These are phyloP conservation scores for Lepilemur ruficaudatus DNA, from an alignment of 2,797 vertebrate species.

Conservation along the genomic window DNA sequence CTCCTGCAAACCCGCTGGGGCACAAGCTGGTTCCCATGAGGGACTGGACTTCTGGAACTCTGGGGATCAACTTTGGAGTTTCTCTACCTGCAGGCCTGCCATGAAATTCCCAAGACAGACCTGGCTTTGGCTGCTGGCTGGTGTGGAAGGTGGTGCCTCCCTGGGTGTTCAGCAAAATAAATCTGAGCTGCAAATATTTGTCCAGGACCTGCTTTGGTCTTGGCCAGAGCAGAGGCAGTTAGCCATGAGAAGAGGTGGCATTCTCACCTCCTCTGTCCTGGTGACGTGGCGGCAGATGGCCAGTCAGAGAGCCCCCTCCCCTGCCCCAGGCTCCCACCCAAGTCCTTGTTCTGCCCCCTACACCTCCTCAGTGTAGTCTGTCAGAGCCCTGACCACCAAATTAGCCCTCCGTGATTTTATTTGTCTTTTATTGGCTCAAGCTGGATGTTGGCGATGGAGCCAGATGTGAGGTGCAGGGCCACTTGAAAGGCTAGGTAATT, in stretches of 20 bases:
- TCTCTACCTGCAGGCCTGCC: background rate
- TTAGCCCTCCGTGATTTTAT: conserved; percentile 78
- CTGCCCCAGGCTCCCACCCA: background rate
- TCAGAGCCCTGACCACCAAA: conserved; percentile 62
- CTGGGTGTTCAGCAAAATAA: background rate
- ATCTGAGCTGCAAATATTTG: background rate
- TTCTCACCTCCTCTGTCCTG: background rate
- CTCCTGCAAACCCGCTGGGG: background rate
- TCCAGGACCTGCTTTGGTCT: background rate
- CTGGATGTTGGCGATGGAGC: conserved; percentile 83
- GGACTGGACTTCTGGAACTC: background rate
- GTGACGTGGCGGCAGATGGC: background rate
- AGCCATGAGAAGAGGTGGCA: accelerated
- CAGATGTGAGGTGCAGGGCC: conserved; percentile 87
- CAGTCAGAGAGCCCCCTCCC: background rate
- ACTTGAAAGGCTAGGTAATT: conserved; percentile 89
- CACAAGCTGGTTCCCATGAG: background rate
- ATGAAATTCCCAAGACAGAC: background rate
- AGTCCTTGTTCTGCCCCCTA: background rate
- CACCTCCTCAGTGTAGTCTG: background rate
- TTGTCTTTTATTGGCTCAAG: conserved; percentile 85
- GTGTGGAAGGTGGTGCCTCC: background rate
- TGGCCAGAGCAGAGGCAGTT: background rate
- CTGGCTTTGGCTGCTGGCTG: background rate
- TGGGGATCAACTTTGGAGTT: accelerated